A percentile compares a stretch with the other conserved stretches of the same genome.
Evolutionary conservation across 2,797 vertebrate genomes (phyloP).

Genomic region (Falco naumanni): DNA sequence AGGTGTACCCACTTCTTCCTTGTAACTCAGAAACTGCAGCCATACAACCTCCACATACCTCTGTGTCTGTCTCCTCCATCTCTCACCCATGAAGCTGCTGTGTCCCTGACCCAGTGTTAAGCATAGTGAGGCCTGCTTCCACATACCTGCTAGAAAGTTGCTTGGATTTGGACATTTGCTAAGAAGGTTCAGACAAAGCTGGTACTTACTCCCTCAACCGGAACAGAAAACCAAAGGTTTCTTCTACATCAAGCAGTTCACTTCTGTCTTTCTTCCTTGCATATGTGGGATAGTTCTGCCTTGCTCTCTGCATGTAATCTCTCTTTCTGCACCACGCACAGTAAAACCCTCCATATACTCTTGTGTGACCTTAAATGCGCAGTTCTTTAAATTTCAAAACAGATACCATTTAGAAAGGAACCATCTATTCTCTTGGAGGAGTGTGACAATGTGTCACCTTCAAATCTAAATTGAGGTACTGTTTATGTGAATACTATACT

Average conservation of each 20-base stretch:
- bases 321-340: fast-evolving
- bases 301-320: background rate
- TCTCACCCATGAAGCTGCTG: background rate
- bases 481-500: background rate
- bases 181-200: background rate
- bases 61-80: background rate
- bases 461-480: background rate
- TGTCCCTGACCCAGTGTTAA: background rate
- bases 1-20: background rate
- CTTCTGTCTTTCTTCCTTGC: background rate
- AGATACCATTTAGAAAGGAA: background rate
- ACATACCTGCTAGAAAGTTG: background rate
- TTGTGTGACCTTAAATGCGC: background rate
- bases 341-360: background rate
- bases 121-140: background rate
- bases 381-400: background rate
- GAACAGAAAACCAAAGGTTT: background rate
- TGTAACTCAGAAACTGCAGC: background rate
- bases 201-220: background rate
- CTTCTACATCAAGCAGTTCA: background rate
- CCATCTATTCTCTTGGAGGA: background rate
- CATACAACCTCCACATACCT: background rate
- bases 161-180: background rate
- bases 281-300: background rate
- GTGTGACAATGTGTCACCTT: background rate